Percentiles rank a stretch among this genome's conserved stretches.
Evolutionary conservation across 2,888 invertebrate species (phyloP).

Genomic region (Diloba caeruleocephala): DNA sequence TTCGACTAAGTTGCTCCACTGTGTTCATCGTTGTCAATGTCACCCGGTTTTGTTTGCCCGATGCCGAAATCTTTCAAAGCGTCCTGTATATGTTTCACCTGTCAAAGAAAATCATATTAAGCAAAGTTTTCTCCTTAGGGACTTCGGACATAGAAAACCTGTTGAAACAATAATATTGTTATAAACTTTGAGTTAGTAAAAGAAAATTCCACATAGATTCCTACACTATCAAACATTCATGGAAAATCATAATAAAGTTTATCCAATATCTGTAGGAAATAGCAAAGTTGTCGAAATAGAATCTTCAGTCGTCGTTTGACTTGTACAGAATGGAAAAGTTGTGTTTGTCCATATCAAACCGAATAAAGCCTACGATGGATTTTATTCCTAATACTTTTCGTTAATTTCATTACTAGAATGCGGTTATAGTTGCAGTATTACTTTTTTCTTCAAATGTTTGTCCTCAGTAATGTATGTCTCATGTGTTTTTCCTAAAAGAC

Average conservation of each 20-base stretch:
- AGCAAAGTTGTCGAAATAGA: conserved; percentile 21
- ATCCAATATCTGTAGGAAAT: conserved; percentile 27
- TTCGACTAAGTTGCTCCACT: conserved; percentile 73
- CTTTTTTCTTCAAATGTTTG: background rate
- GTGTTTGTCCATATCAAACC: conserved; percentile 18
- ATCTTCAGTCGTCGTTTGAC: conserved; percentile 11
- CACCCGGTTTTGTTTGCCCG: conserved; percentile 78
- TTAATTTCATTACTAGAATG: conserved; percentile 7
- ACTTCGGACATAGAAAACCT: conserved; percentile 7
- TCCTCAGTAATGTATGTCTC: background rate
- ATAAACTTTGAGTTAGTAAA: background rate
- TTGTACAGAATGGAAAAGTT: conserved; percentile 40
- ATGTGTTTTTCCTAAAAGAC: too few species aligned
- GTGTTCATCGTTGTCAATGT: conserved; percentile 65
- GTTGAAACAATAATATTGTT: conserved; percentile 8
- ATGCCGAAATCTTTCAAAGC: conserved; percentile 91
- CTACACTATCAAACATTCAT: conserved; percentile 46
- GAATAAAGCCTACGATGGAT: conserved; percentile 18
- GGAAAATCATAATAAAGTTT: conserved; percentile 45
- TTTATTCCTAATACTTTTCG: conserved; percentile 3
- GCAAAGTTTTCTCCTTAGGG: conserved; percentile 15
- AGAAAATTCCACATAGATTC: conserved; percentile 12
- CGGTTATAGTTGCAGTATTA: background rate
- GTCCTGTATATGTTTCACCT: conserved; percentile 91
- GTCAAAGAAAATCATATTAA: conserved; percentile 55